Evolutionary conservation across 2,888 invertebrate species (phyloP), one percentile per base, ranked within the genome.

Genomic region (Candidula unifasciata): DNA sequence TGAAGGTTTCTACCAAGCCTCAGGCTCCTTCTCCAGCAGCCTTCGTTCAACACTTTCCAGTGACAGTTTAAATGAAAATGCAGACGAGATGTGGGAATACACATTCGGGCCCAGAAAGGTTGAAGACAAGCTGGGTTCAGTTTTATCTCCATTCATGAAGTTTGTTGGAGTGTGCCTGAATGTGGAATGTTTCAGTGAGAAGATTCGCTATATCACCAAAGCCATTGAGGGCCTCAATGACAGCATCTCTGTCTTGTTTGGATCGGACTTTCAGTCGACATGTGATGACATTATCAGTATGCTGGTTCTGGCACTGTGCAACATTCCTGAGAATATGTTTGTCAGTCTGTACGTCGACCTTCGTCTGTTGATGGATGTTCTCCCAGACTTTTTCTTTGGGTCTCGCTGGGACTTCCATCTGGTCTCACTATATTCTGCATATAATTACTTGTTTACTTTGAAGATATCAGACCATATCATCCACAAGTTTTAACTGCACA

Each of bases 251-350:
- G 54, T 27, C 24, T 27, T 85, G 57, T 30, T 74, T 35, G 85
- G 85, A 21, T 3, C 57, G 21, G 78, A 68, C 60, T 74, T 76
- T 24, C 69, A 81, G 57, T 76, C 85, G 0, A 69, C 81, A 0
- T 85, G 85, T 69, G 85, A 85, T 77, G 85, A 85, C 60, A 85
- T 85, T 68, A 81, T 85, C 27, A 81, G 68, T 16, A 85, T 81
- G 85, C 44, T 85, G 3, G 35, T 85, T 13, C 77, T 85, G 2
- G 76, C 85, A 6, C 68, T 85, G n/a, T 76, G 52, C 60, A 66
- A 85, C 68, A 77, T 85, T 54, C 52, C 85, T 8, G 77, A 85
- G 78, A 78, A 85, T n/a, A 37, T 85, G 33, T 85, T 85, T 64
- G 44, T 81, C 18, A 60, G 35, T 1, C 66, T 85, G 16, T 85